phyloP scores from a whole-genome alignment of 2,113 vertebrate genomes.

The Actenoides lindsayi region DNA sequence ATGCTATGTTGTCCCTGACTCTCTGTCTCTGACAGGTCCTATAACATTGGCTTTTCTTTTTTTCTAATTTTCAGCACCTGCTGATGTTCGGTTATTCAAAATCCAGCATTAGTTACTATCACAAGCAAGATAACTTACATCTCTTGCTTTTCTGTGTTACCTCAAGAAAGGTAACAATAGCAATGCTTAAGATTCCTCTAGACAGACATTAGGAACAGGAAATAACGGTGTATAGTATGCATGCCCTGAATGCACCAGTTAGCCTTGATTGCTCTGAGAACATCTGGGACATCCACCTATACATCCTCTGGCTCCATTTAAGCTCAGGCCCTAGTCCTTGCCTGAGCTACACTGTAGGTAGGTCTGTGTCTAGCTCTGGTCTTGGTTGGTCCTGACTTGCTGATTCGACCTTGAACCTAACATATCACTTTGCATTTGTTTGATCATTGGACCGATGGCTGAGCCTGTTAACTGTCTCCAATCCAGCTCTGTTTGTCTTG shows the following conservation, averaged over 20 bases:
- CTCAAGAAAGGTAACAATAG: neutral
- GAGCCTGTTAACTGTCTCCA: neutral
- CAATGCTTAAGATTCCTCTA: neutral
- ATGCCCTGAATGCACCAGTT: neutral
- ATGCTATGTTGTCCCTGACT: rapidly evolving
- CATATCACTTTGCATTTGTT: neutral
- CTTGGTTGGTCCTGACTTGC: neutral
- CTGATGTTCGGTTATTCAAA: neutral
- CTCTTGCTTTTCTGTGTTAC: neutral
- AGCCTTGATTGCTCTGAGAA: neutral
- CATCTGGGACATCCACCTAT: neutral
- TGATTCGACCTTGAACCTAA: neutral
- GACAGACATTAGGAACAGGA: neutral
- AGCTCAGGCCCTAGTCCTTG: neutral
- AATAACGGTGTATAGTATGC: neutral
- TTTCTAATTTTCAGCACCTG: neutral
- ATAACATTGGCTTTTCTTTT: neutral
- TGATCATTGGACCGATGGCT: neutral
- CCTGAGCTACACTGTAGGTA: neutral
- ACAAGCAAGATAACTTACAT: neutral
- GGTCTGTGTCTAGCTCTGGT: neutral
- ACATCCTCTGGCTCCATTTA: neutral
- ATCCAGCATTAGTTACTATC: neutral
- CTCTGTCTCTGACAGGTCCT: neutral
- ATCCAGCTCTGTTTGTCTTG: neutral